A percentile compares a stretch with the other conserved stretches of the same genome.
phyloP scores from a whole-genome alignment of 2,797 vertebrate genomes.

The Paratrypauchen microcephalus region DNA sequence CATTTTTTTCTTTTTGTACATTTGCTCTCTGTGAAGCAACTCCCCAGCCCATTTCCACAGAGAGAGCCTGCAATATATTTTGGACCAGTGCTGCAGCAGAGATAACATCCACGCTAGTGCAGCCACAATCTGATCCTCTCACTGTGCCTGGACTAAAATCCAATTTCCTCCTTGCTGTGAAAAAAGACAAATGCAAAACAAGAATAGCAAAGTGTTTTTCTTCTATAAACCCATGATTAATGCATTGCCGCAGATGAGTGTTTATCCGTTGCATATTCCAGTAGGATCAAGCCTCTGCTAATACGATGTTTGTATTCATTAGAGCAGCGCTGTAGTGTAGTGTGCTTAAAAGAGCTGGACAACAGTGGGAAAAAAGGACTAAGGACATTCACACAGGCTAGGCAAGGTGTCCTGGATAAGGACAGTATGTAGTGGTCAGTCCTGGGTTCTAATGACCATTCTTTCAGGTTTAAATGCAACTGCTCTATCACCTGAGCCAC shows the following conservation, averaged over 20 bases:
- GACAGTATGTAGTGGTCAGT: not conserved
- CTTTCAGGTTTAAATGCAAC: not conserved
- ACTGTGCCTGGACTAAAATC: slow-evolving; percentile 66
- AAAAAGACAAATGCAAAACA: slow-evolving; percentile 40
- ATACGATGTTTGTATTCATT: slow-evolving; percentile 38
- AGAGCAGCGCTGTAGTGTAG: slow-evolving; percentile 31
- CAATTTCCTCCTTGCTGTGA: slow-evolving; percentile 61
- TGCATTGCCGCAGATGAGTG: slow-evolving; percentile 48
- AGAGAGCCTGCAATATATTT: slow-evolving; percentile 62
- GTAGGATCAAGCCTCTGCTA: slow-evolving; percentile 27
- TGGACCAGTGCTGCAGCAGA: slow-evolving; percentile 55
- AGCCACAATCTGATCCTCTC: slow-evolving; percentile 64
- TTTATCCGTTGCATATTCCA: slow-evolving; percentile 57
- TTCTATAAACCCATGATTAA: slow-evolving; percentile 62
- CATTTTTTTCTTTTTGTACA: slow-evolving; percentile 19
- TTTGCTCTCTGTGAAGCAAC: slow-evolving; percentile 47
- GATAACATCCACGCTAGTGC: slow-evolving; percentile 67
- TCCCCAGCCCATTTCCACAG: slow-evolving; percentile 56
- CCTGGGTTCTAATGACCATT: not conserved
- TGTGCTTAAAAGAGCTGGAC: not conserved
- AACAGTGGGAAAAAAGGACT: not conserved
- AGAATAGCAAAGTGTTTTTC: slow-evolving; percentile 49
- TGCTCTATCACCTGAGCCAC: not conserved
- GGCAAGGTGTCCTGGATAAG: not conserved
- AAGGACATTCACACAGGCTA: not conserved